Evolutionary conservation across 2,113 vertebrate genomes (phyloP), one percentile per base, ranked within the genome.

Genomic region (Formicarius rufipectus): DNA sequence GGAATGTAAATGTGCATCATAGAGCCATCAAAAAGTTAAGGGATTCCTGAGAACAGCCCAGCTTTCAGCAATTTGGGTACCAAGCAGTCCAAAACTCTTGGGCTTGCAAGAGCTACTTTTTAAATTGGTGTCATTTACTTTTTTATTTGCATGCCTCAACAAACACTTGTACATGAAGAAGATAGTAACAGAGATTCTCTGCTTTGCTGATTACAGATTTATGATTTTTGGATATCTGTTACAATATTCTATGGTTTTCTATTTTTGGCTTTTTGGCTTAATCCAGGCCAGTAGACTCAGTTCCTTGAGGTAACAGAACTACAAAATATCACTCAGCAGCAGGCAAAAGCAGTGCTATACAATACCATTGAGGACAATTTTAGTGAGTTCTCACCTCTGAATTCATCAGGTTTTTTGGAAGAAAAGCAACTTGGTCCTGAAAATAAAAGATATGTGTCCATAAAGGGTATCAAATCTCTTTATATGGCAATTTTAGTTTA

Each of bases 401-500:
- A 69, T 95, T 84, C 24, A 53, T 89, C 83, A 90, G 73, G 33
- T 37, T 84, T 90, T 74, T 95, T 96, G 69, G 78, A 84, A 91
- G 45, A 69, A 91, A 76, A n/a, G 25, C 63, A 94, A 63, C 28
- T 95, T 94, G 73, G 40, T 92, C 81, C 44, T 81, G 67, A 92
- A 93, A 93, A 77, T 74, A 78, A 93, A 91, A 87, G 35, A 56
- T 66, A 64, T 44, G 19, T 56, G 69, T 86, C 64, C 86, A 94
- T 75, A 89, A 97, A 90, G 17, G 60, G 60, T 80, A 91, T 56
- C 37, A 90, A 94, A 84, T 79, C 49, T 87, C 75, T 73, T 72
- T 95, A 93, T 96, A 62, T 91, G 78, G 75, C 72, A 42, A 58
- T 84, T 88, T 95, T 45, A 82, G 80, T 90, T 96, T 93, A 30